Evolutionary conservation across 2,888 invertebrate species (phyloP), one percentile per base, ranked within the genome.

Genomic region (Drosophila falleni): DNA sequence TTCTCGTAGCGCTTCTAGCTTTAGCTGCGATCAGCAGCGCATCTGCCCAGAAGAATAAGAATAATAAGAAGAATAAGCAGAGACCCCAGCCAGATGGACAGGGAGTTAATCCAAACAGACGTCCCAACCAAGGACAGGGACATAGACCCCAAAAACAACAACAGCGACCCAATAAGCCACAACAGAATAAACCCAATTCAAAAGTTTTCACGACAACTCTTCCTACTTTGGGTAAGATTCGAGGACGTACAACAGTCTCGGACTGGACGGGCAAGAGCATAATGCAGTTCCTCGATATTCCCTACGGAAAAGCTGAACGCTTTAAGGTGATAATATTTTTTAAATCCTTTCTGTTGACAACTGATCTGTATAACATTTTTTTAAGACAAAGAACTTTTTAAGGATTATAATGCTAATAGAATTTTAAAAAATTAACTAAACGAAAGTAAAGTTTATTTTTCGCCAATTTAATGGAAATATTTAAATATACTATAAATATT

Each of bases 281-380:
- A 26, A 85, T 82, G 71, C 91, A 92, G 65, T 92, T 92, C 74
- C 53, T 91, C 3, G 93, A 92, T 65, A 82, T 92, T 9, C 92
- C 92, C 8, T 92, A 92, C 56, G 92, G 88, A 35, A 90, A 90
- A 61, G 92, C 55, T 1, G 84, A 44, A 0, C 79, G 92, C 5
- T 92, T 92, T 70, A 90, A 89, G 87, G 92, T 91, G 39, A 62
- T 70, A 4, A 19, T 16, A 10, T 5, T n/a, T 26, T 16, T 2
- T 3, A 10, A 11, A 37, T 11, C 19, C 19, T 19, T 19, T 19
- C 19, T 19, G 2, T 19, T 19, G 19, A 19, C 2, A 19, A 19
- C 2, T 19, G 19, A 19, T 1, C 2, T 19, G 1, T 19, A 19
- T 19, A 1, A 19, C 19, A 19, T 19, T 19, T 19, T 19, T 19